A percentile compares a stretch with the other conserved stretches of the same genome.
Evolutionary conservation across 2,888 invertebrate species (phyloP).

Genomic region (Nephrotoma guestfalica): DNA sequence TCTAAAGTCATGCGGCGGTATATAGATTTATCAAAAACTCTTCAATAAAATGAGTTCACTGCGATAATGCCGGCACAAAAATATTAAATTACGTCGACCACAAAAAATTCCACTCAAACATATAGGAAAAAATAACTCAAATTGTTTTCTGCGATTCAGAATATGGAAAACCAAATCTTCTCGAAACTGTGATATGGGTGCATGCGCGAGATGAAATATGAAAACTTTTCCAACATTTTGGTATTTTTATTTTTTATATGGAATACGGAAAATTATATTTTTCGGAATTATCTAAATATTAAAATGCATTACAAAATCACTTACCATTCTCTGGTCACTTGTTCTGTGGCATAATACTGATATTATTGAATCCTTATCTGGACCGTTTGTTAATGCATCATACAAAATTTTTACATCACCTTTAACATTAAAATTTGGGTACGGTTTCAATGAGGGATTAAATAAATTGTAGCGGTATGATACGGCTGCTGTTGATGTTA

Average conservation of each 20-base stretch:
- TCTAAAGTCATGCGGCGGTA: too few relatives aligned
- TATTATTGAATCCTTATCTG: background rate
- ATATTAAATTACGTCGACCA: background rate
- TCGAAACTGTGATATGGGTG: background rate
- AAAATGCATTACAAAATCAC: background rate
- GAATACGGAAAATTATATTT: background rate
- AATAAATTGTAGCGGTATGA: background rate
- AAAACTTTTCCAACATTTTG: background rate
- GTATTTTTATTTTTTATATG: background rate
- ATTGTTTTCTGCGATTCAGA: background rate
- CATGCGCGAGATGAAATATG: background rate
- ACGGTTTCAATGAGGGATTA: background rate
- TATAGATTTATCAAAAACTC: too few relatives aligned
- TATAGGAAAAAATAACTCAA: background rate
- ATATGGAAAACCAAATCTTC: background rate
- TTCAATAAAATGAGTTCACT: background rate
- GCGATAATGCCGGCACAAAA: background rate
- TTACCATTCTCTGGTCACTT: background rate
- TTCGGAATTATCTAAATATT: background rate
- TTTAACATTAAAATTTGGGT: constrained; percentile 2
- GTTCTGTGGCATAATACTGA: background rate
- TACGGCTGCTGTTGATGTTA: background rate
- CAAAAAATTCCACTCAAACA: background rate
- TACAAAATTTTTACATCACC: background rate
- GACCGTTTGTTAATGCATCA: background rate